These are phyloP conservation scores for Muscicapa adusta DNA, from an alignment of 2,113 vertebrate genomes.

Conservation along the genomic window DNA sequence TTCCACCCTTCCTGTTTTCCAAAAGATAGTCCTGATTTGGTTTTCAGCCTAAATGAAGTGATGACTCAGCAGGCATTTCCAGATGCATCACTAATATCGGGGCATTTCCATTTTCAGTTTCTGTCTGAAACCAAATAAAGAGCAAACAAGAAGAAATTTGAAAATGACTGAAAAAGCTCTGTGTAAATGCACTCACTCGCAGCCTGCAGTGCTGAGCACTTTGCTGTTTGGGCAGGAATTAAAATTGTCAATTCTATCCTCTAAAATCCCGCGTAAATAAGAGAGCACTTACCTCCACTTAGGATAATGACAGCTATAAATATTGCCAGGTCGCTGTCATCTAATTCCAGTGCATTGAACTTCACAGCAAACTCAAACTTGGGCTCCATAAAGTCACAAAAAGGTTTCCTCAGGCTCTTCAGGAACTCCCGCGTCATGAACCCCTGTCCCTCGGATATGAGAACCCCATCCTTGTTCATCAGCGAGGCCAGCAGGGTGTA, in stretches of 20 bases:
- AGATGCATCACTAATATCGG: neutral
- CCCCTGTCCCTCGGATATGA: conserved; percentile 93
- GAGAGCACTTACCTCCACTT: conserved; percentile 85
- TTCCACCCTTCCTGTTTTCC: conserved; percentile 37
- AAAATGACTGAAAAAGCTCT: neutral
- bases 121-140: neutral
- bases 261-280: neutral
- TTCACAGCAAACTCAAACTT: conserved; percentile 98
- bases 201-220: neutral
- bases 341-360: conserved; percentile 96
- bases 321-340: conserved; percentile 96
- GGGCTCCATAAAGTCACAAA: conserved; percentile 96
- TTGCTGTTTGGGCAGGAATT: neutral
- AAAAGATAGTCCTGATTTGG: neutral
- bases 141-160: neutral
- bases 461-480: conserved; percentile 98
- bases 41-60: neutral
- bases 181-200: neutral
- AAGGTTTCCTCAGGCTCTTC: conserved; percentile 96
- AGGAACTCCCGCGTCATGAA: conserved; percentile 99
- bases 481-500: conserved; percentile 94
- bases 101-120: neutral
- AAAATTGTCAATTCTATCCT: neutral
- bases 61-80: neutral
- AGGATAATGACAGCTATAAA: conserved; percentile 98